Evolutionary conservation across 2,113 vertebrate genomes (phyloP), one percentile per base, ranked within the genome.

Genomic region (Thomomys bottae): DNA sequence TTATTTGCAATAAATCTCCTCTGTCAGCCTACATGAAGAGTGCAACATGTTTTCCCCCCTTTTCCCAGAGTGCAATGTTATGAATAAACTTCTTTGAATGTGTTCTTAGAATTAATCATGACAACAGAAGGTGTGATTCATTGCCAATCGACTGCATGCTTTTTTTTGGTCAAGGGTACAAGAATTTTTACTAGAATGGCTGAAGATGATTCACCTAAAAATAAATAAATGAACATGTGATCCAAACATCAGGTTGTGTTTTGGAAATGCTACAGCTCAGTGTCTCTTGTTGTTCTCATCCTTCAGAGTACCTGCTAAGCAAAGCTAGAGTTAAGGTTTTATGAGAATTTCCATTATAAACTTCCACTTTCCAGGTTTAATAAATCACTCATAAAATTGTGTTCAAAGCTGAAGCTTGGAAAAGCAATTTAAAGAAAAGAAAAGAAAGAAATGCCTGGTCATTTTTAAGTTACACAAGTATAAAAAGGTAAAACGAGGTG

Each of bases 311-410:
- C 63, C 90, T 86, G 70, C 87, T 95, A 92, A 92, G 92, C 87
- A 77, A 70, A 28, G 70, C 81, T 85, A 40, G 61, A 91, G 76
- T 87, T 93, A 78, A 95, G 82, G 77, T 67, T 93, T 90, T 92
- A 76, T 86, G 90, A 96, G 88, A 94, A 94, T 97, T 96, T 97
- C 96, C 90, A 93, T 94, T 82, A 90, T 79, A 95, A 96, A 94
- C 92, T 86, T 83, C 88, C 87, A 72, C 89, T 96, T 95, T 96
- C 92, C 81, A 96, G 92, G 88, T 95, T 93, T 77, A 95, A 96
- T 97, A 96, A 94, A 96, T 96, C 94, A 95, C 82, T 92, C 95
- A 93, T 88, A 94, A 96, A 97, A 97, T 91, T 93, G 95, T 97
- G 96, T 64, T 86, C 88, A 96, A 38, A 97, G 93, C 92, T 96